Conservation (phyloP, 2,113 vertebrate genomes). For the Clarias gariepinus region DNA sequence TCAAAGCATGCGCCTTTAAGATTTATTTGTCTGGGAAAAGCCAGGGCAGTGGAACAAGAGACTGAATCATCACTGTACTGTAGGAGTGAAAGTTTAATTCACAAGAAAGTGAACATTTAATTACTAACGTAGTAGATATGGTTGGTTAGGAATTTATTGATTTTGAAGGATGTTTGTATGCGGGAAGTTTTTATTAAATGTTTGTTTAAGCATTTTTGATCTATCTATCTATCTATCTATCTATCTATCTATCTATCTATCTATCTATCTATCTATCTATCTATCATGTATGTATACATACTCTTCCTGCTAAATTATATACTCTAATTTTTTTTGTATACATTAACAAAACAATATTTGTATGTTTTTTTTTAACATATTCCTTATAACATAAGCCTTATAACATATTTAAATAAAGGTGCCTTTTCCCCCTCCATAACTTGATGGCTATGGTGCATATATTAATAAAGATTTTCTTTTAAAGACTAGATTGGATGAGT, state of each 20-base stretch:
- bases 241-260: slow-evolving; percentile 17
- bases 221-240: neutral
- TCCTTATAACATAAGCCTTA: neutral
- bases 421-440: neutral
- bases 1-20: slow-evolving; percentile 93
- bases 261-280: neutral
- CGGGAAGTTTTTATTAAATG: neutral
- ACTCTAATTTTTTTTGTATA: neutral
- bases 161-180: neutral
- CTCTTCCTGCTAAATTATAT: neutral
- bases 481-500: slow-evolving; percentile 33
- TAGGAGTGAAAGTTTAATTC: slow-evolving; percentile 16
- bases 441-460: neutral
- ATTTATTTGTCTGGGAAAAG: slow-evolving; percentile 97
- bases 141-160: neutral
- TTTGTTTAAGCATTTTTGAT: neutral
- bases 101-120: slow-evolving; percentile 2
- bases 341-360: neutral
- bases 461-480: slow-evolving; percentile 45
- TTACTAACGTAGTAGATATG: neutral
- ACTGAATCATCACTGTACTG: slow-evolving; percentile 15
- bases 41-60: slow-evolving; percentile 51
- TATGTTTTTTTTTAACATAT: neutral
- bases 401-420: neutral
- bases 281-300: neutral